Evolutionary conservation across 2,888 invertebrate species (phyloP), one percentile per base, ranked within the genome.

Genomic region (Phengaris alcon): DNA sequence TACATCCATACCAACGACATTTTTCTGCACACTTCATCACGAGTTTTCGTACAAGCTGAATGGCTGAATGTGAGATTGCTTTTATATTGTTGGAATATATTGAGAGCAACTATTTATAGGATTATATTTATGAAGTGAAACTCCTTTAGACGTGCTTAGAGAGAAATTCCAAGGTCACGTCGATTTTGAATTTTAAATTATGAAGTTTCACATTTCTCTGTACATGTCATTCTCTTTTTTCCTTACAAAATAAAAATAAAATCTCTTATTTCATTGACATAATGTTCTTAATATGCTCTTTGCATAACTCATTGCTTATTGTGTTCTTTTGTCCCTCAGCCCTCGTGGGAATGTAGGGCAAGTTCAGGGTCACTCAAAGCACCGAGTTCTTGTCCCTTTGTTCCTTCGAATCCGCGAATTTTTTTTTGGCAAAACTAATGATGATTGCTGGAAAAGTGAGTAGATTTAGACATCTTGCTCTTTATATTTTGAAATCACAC

Each of bases 261-360:
- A 1, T 35, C 35, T 44, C 35, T 10, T 35, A 3, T 12, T 44
- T 64, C 64, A 64, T 12, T 64, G 64, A 64, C 35, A 35, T 64
- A 64, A 64, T 64, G 35, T 64, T 35, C 64, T 35, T 35, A 64
- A 46, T 59, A 51, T 64, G 48, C 74, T 74, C 77, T 77, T 22
- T 77, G 76, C 79, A 79, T 77, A 77, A 79, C 76, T 76, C 79
- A 84, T 80, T 80, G 79, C 78, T 83, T 76, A 80, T 77, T 80
- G 77, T 78, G 77, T 78, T 81, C 85, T 85, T 89, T 87, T 86
- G 85, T 83, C 76, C 77, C 81, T 81, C 81, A 82, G 83, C 84
- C 84, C 82, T 79, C 91, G 92, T 93, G 93, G 87, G 92, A 92
- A 92, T 85, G 81, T 90, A 82, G 89, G 90, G 86, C 91, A 93